Conservation (phyloP, 2,888 invertebrate genomes). For the Drosophila limbata region DNA sequence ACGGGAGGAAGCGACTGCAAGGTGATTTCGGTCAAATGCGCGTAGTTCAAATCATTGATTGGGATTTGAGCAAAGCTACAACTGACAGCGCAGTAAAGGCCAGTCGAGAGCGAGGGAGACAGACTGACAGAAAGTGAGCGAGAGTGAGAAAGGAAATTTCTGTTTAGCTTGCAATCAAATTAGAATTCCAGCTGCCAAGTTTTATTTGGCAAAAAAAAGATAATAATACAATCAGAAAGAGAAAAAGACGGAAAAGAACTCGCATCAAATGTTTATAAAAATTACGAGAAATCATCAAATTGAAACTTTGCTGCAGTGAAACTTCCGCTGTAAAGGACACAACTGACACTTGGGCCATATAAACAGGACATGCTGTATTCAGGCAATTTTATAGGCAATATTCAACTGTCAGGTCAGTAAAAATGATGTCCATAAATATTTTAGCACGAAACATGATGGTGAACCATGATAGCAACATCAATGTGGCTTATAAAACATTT, state of each 20-base stretch:
- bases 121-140: background rate
- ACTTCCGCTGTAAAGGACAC: background rate
- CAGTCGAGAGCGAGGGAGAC: background rate
- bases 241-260: slow-evolving; percentile 5
- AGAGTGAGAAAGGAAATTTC: slow-evolving; percentile 1
- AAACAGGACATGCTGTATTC: slow-evolving; percentile 10
- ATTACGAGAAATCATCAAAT: slow-evolving; percentile 41
- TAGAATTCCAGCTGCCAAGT: slow-evolving; percentile 46
- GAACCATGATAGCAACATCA: slow-evolving; percentile 2
- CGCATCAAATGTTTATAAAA: slow-evolving; percentile 50
- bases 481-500: slow-evolving; percentile 6
- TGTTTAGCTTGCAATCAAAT: slow-evolving; percentile 57
- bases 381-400: slow-evolving; percentile 30
- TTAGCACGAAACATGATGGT: slow-evolving; percentile 1
- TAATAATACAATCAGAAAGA: background rate
- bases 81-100: slow-evolving; percentile 21
- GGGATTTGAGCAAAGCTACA: slow-evolving; percentile 38
- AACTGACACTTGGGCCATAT: slow-evolving; percentile 13
- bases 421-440: slow-evolving; percentile 12
- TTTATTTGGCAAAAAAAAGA: slow-evolving; percentile 29
- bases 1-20: background rate
- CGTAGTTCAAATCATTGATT: slow-evolving; percentile 45
- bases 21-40: slow-evolving; percentile 10
- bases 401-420: slow-evolving; percentile 19
- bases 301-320: slow-evolving; percentile 11